Evolutionary conservation across 2,113 vertebrate genomes (phyloP), one percentile per base, ranked within the genome.

Genomic region (Sylvilagus bachmani): DNA sequence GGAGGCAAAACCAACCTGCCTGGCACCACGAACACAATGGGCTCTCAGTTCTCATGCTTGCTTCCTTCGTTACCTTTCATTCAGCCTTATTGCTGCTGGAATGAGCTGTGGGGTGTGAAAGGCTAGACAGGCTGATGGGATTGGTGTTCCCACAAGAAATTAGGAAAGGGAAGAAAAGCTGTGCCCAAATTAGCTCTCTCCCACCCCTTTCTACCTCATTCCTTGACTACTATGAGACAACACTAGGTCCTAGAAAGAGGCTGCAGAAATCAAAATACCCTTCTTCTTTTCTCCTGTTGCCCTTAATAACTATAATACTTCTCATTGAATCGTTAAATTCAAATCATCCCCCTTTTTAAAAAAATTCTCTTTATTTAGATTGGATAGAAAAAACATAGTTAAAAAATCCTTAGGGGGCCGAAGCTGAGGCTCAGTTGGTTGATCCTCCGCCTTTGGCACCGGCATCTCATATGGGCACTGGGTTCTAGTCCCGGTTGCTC

Each of bases 51-150:
- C 14, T 13, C 27, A 17, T 4, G 14, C 33, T 17, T 9, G 6
- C 66, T 58, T 13, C 14, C 51, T 49, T 55, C 61, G 19, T 36
- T 5, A 8, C 6, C 21, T 53, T 73, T 17, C 25, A 14, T 73
- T 12, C 14, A 14, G 67, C 12, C 73, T 85, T 67, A 21, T 4
- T 73, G 66, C 49, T 66, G 21, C 74, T 25, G 25, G 5, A 5
- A 12, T 29, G 1, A 5, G 25, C 38, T 22, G 12, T 61, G 1
- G 0, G 13, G 7, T 5, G 14, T 1, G 0, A 25, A 24, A 21
- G 33, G 19, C 70, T 55, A 4, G 29, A 33, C 85, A 53, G n/a
- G 33, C 17, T 51, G 13, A 14, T 33, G 27, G n/a, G 2, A 86
- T 62, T 53, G 9, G 58, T 61, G 49, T 25, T 69, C 24, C 64